Percentiles rank a stretch among this genome's conserved stretches.
These are phyloP conservation scores for Gallinago media DNA, from an alignment of 2,113 vertebrate genomes.

Conservation along the genomic window DNA sequence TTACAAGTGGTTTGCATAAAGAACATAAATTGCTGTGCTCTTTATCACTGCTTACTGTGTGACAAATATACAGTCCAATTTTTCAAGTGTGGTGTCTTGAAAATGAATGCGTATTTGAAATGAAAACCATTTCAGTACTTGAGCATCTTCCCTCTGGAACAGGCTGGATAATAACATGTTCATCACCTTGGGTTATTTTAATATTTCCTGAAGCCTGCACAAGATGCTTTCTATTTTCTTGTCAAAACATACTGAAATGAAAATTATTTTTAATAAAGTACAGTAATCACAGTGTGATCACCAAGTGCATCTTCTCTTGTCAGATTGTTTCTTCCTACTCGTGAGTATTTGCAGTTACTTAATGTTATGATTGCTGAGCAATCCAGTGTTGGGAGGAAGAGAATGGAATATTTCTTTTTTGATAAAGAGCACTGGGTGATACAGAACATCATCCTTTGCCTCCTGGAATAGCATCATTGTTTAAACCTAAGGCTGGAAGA, in stretches of 20 bases:
- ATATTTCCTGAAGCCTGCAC: constrained; percentile 50
- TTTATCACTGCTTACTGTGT: constrained; percentile 52
- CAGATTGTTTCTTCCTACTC: constrained; percentile 35
- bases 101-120: constrained; percentile 49
- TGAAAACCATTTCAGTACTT: constrained; percentile 57
- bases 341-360: neutral
- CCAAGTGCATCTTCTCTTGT: constrained; percentile 32
- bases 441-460: neutral
- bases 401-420: constrained; percentile 9
- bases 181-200: constrained; percentile 61
- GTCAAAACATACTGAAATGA: constrained; percentile 63
- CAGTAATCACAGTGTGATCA: constrained; percentile 35
- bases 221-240: constrained; percentile 67
- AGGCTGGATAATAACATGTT: constrained; percentile 55
- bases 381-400: neutral
- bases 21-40: constrained; percentile 45
- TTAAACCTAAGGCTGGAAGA: neutral
- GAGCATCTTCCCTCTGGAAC: constrained; percentile 43
- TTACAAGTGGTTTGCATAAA: constrained; percentile 43
- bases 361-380: constrained; percentile 20
- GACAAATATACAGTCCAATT: constrained; percentile 36
- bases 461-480: neutral
- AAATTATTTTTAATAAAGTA: constrained; percentile 72
- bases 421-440: neutral
- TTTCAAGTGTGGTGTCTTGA: constrained; percentile 40